Base-by-base conservation (phyloP, 2,113 vertebrate species). In the Apistogramma diplotaenia region DNA sequence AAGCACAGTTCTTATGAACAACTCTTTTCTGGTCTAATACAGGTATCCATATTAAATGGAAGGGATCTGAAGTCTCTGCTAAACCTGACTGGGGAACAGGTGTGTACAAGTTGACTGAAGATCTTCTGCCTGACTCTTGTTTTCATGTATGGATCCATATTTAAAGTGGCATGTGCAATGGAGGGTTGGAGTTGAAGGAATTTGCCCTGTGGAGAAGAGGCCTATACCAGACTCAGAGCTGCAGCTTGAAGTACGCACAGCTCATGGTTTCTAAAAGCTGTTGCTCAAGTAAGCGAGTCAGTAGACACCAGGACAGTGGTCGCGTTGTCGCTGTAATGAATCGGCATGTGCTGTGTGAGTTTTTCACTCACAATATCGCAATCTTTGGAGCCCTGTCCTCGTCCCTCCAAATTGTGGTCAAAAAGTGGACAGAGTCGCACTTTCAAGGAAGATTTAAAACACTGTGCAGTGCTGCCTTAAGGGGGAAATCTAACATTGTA, bases 31-130 rank as follows among this genome's bases (percentile, higher is more conserved):
- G 15, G 77, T 31, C 72, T 43, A 2, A 12, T 58, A 16, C 82
- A 98, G 97, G 97, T 98, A 78, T 96, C 96, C 67, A 95, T 98
- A 89, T 91, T 98, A 46, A 95, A 96, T 78, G 96, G 96, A 72
- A 95, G 90, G 21, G 92, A 97, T 76, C 90, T 98, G 83, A 94
- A 75, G 25, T 95, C 95, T 16, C 75, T 97, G 81, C 94, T 96
- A 87, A 97, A 96, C 91, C 90, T 98, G 87, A 97, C 96, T 33
- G 97, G 97, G 60, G 97, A 97, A 87, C 97, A 98, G 96, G 97
- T 97, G 83, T 88, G 94, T 91, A 12, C 80, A 82, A 60, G 74
- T 89, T 79, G 46, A 77, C 25, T 67, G 35, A 37, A 13, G 58
- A 37, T 33, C 37, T 65, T 74, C 53, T 81, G 19, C 21, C 55